Percentiles rank a stretch among this genome's conserved stretches.
Evolutionary conservation across 2,888 invertebrate genomes (phyloP).

Genomic region (Steinernema hermaphroditum): DNA sequence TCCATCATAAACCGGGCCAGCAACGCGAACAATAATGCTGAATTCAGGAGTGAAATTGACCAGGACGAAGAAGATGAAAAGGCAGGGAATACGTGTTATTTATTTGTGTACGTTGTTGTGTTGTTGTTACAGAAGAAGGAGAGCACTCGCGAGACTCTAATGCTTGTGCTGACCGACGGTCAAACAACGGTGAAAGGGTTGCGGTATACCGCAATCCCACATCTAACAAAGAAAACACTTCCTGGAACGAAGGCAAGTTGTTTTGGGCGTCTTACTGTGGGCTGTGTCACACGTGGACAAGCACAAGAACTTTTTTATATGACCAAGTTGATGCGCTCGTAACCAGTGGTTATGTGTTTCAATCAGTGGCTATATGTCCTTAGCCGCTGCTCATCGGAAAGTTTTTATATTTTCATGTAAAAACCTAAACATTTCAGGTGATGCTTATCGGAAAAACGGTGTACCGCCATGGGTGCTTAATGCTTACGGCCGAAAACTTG

Average conservation of each 20-base stretch:
- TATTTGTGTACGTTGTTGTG: not conserved
- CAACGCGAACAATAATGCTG: not conserved
- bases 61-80: not conserved
- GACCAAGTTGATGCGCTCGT: too few species aligned
- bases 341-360: too few species aligned
- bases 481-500: not conserved
- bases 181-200: not conserved
- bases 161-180: not conserved
- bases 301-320: too few species aligned
- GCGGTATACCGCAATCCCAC: not conserved
- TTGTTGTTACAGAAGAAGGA: not conserved
- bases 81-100: not conserved
- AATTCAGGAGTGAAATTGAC: conserved; percentile 15
- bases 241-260: conserved; percentile 9
- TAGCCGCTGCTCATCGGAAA: too few species aligned
- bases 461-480: not conserved
- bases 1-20: not conserved
- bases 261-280: not conserved
- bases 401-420: too few species aligned
- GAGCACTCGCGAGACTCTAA: not conserved
- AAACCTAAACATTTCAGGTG: not conserved
- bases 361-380: too few species aligned
- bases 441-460: not conserved
- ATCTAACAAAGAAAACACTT: not conserved
- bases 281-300: too few species aligned